Base-by-base conservation (phyloP, 2,888 invertebrate genomes). In the Catocala sponsa region DNA sequence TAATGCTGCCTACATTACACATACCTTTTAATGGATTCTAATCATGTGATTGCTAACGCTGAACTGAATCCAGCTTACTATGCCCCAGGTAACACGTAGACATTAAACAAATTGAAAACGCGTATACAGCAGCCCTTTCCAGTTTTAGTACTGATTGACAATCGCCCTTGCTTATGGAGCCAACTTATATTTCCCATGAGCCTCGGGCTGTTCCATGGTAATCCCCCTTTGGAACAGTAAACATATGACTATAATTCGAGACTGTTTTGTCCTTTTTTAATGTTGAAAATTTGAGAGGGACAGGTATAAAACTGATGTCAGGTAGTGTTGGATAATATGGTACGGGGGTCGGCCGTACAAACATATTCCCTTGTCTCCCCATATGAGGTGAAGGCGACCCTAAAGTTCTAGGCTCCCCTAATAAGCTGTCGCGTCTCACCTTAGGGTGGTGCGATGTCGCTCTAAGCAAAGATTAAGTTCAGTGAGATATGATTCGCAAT, bases 341-440 rank as follows among this genome's bases (percentile, higher is more conserved):
- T 80, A 74, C 80, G 74, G 84, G 76, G 85, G 84, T 82, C 85
- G 84, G 82, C 80, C 81, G 79, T 76, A 82, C 85, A 89, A 89
- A 91, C 88, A 89, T 91, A 91, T 91, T 89, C 88, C 86, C 86
- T 78, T 84, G 87, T 87, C 86, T 87, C 89, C 85, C 84, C 80
- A 81, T 85, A 81, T 80, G 77, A 85, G 83, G 89, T 86, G 86
- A 89, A 90, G 85, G 86, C 90, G 85, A 91, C 92, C 93, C 91
- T 88, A 90, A 92, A 93, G 88, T 93, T 94, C 89, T 90, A 90
- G 91, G 88, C 90, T 90, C 92, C 93, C 92, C 91, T 93, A 93
- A 94, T 92, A 94, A 94, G 92, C 90, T 84, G 84, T 84, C 83
- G 83, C 87, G 87, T 90, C 90, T 91, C 90, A 92, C 92, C 91